Base-by-base conservation (phyloP, 1,140 invertebrate genomes). In the Drosophila pseudoananassae region DNA sequence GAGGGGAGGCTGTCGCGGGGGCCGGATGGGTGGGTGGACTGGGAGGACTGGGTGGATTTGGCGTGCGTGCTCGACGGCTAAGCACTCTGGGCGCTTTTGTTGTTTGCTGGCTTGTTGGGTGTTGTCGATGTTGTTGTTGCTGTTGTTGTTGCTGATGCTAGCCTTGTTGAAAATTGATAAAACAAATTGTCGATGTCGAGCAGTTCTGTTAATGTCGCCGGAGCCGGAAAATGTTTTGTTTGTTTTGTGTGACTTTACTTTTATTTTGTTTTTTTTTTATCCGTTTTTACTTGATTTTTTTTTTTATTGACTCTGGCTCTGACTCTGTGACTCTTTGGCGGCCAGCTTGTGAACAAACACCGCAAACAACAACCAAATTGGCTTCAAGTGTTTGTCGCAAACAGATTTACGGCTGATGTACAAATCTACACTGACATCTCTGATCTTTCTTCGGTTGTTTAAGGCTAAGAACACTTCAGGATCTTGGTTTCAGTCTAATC, bases 161-260 rank as follows among this genome's bases (percentile, higher is more conserved):
- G 71, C 68, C 74, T 85, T 90, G 87, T 88, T 90, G 87, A 80
- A 90, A 90, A 90, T 90, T 90, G 87, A 85, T 87, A 90, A 90
- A 90, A 90, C 87, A 90, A 90, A 90, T 90, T 90, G 87, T 90
- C 76, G 84, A 90, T 90, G 87, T 90, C 82, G 84, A 90, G 87
- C 87, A 88, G 89, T 90, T 90, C 73, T 90, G 87, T 87, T 90
- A 90, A 90, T 90, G 87, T 90, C 87, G 79, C 78, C 87, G 85
- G 81, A 89, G 82, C 87, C 85, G 87, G 87, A 89, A 90, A 90
- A 87, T 90, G 87, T 90, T 90, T 83, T 90, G 78, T 87, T 87
- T 87, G 83, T 82, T 88, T 82, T 88, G 75, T 87, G 83, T 78
- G 69, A 81, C 75, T 90, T 69, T 85, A 69, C 78, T 70, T 43